These are phyloP conservation scores for Spongilla lacustris DNA, from an alignment of 37 sponge, comb jelly and placozoan genomes.

Conservation along the genomic window DNA sequence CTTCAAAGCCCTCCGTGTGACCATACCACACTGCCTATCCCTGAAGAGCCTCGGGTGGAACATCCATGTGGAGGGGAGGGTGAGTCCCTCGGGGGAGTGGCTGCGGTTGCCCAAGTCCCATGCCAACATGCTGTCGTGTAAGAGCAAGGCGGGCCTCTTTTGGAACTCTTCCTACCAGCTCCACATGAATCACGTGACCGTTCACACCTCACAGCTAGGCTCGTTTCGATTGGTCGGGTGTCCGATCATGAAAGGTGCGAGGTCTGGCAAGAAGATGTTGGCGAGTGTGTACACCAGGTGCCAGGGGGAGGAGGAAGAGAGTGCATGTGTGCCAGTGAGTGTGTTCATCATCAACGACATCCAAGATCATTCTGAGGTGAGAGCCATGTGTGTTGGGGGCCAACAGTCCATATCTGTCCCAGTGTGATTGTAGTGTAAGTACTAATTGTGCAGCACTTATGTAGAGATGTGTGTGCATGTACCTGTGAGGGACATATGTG, in stretches of 20 bases:
- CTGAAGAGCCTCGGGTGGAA: conserved; percentile 43
- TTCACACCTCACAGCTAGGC: conserved; percentile 35
- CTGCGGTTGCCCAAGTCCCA: conserved; percentile 24
- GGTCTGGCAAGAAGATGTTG: conserved; percentile 56
- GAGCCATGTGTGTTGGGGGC: no score
- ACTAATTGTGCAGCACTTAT: background rate
- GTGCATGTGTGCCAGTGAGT: background rate
- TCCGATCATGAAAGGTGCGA: conserved; percentile 36
- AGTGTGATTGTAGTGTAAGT: no score
- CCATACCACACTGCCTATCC: conserved; percentile 70
- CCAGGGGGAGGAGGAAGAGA: background rate
- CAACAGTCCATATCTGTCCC: no score
- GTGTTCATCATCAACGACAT: conserved; percentile 50
- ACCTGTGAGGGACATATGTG: no score
- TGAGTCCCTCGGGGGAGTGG: conserved; percentile 27
- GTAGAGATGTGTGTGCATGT: no score
- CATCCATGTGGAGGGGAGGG: conserved; percentile 34
- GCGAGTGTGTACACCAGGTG: conserved; percentile 19
- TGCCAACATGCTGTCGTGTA: background rate
- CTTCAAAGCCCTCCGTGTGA: conserved; percentile 44
- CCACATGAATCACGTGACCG: conserved; percentile 37
- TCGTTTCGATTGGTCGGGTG: conserved; percentile 33
- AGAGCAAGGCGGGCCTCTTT: background rate
- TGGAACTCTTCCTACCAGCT: conserved; percentile 35
- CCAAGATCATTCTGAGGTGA: conserved; percentile 45